These are phyloP conservation scores for Amblyraja radiata DNA, from an alignment of 2,797 vertebrate species.

Conservation along the genomic window DNA sequence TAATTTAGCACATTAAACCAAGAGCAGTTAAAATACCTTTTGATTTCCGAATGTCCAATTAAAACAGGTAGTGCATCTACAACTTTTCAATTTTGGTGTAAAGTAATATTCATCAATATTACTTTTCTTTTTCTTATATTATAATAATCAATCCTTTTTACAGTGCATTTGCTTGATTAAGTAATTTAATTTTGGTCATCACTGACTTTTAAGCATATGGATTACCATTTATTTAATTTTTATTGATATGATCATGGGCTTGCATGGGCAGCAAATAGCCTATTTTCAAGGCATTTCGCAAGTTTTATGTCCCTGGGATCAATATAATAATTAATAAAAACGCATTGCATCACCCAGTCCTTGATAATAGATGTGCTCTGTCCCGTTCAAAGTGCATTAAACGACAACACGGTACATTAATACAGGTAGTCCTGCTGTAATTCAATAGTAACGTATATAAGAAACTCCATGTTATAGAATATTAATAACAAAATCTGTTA, in stretches of 20 bases:
- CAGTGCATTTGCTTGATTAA: conserved; percentile 27
- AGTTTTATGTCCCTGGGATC: conserved; percentile 5
- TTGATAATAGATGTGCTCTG: conserved; percentile 19
- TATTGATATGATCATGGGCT: conserved; percentile 26
- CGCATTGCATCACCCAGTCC: not conserved
- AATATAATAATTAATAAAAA: conserved; percentile 28
- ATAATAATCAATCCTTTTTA: conserved; percentile 32
- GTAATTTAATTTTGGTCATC: conserved; percentile 32
- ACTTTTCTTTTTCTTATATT: conserved; percentile 15
- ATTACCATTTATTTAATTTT: conserved; percentile 35
- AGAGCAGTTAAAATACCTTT: not conserved
- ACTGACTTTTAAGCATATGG: conserved; percentile 14
- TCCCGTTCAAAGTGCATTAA: conserved; percentile 27
- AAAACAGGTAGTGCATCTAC: not conserved
- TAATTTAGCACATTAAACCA: not conserved
- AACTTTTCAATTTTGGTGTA: not conserved
- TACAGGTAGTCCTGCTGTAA: not conserved
- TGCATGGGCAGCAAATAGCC: conserved; percentile 7
- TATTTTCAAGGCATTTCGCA: not conserved
- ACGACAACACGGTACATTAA: conserved; percentile 11
- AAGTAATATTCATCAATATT: conserved; percentile 26
- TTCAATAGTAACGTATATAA: too few relatives aligned
- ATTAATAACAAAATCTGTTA: too few relatives aligned
- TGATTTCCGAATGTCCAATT: not conserved
- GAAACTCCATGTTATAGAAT: too few relatives aligned